Evolutionary conservation across 2,797 vertebrate species (phyloP).

Genomic region (Dallia pectoralis): DNA sequence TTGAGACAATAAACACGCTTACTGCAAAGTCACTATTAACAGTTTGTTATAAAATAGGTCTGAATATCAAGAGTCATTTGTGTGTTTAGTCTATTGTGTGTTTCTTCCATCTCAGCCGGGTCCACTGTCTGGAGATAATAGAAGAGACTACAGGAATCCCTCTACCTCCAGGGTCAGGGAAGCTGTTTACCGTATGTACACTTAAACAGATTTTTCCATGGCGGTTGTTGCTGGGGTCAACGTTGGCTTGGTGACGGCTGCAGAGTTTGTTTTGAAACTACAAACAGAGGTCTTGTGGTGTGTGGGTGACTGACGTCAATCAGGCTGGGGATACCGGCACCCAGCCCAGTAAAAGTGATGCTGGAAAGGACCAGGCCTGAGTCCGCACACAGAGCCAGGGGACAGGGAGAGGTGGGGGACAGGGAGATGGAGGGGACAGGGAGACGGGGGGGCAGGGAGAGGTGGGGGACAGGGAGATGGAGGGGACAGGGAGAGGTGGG

Average conservation of each 20-base stretch:
- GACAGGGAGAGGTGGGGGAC: no score
- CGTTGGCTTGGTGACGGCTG: slow-evolving; percentile 48
- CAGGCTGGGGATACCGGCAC: slow-evolving; percentile 13
- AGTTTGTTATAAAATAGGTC: no score
- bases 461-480: no score
- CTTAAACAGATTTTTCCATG: slow-evolving; percentile 64
- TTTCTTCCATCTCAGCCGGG: slow-evolving; percentile 7
- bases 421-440: no score
- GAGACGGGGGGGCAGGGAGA: no score
- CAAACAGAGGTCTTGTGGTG: slow-evolving; percentile 54
- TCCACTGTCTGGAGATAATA: slow-evolving; percentile 1
- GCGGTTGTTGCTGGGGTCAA: slow-evolving; percentile 49
- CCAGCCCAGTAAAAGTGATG: background rate
- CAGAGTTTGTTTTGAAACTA: slow-evolving; percentile 61
- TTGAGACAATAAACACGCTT: no score
- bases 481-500: no score
- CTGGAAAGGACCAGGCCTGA: background rate
- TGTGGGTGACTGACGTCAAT: slow-evolving; percentile 66
- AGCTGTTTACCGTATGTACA: slow-evolving; percentile 63
- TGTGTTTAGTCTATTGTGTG: background rate
- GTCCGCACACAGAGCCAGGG: slow-evolving; percentile 41
- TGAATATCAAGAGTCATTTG: background rate
- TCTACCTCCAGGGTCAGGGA: slow-evolving; percentile 41
- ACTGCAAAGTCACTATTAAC: no score
- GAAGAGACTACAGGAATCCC: slow-evolving; percentile 35